Percentiles rank a stretch among this genome's conserved stretches.
Evolutionary conservation across 2,113 vertebrate genomes (phyloP).

Genomic region (Tragulus kanchil): DNA sequence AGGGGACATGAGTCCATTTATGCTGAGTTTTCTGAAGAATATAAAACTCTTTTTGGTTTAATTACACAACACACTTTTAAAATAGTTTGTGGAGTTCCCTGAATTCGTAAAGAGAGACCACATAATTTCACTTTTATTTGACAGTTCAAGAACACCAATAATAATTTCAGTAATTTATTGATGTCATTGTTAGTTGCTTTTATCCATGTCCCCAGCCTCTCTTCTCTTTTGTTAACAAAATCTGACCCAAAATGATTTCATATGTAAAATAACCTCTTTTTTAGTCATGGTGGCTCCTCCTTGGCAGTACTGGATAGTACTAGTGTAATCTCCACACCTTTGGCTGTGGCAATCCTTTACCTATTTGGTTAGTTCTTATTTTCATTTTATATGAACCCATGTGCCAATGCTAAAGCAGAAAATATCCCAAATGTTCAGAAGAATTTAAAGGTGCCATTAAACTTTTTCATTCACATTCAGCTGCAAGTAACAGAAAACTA

Average conservation of each 20-base stretch:
- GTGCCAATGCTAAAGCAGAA: neutral
- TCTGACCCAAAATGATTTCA: neutral
- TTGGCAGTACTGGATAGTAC: neutral
- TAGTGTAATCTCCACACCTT: neutral
- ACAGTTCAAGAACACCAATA: neutral
- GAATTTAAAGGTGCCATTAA: constrained; percentile 6
- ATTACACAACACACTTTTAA: constrained; percentile 26
- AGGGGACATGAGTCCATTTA: neutral
- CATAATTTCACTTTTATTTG: constrained; percentile 16
- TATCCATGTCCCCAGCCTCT: neutral
- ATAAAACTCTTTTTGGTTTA: neutral
- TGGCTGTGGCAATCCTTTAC: neutral
- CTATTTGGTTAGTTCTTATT: neutral
- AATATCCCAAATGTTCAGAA: neutral
- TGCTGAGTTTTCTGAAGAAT: constrained; percentile 37
- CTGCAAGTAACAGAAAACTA: neutral
- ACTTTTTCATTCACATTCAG: neutral
- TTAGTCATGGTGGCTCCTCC: neutral
- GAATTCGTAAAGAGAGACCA: neutral
- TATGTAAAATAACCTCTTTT: neutral
- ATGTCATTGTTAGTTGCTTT: neutral
- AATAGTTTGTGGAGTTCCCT: neutral
- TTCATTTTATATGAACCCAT: constrained; percentile 26
- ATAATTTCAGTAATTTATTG: constrained; percentile 11
- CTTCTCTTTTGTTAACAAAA: neutral